Evolutionary conservation across 2,113 vertebrate genomes (phyloP), one percentile per base, ranked within the genome.

Genomic region (Xenotilapia longispinis): DNA sequence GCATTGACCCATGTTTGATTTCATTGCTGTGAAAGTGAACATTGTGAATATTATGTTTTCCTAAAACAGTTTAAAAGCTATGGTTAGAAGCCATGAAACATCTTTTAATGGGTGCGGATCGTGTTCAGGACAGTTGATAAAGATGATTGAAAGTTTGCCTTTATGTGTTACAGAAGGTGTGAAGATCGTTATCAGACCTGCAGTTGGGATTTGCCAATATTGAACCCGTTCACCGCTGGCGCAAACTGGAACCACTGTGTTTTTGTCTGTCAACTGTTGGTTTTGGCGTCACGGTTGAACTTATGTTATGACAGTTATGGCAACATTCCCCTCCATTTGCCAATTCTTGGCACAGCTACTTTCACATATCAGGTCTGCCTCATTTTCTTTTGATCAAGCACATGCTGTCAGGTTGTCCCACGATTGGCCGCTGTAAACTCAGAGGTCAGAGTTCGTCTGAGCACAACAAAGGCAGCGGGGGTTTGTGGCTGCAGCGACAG

Each of bases 351-450:
- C 83, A 51, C 40, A 9, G 21, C n/a, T 87, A 31, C 70, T 80
- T 65, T 80, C 65, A 17, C 84, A 58, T 51, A 42, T 90, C 63
- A 7, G 45, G 1, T n/a, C 53, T 45, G 54, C 31, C 14, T 70
- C 53, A n/a, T 42, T 40, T 21, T 60, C 63, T 31, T 68, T 19
- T 54, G 51, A 84, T 7, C 31, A 38, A 85, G 58, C 86, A 54
- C 87, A 89, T 86, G 51, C 91, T 91, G 90, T 92, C 86, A 87
- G 87, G 92, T 94, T 89, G 91, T 91, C 89, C 84, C 82, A 17
- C n/a, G 54, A 94, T 94, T 91, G 93, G 93, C 94, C 84, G 2
- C 60, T 14, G 89, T 91, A 91, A 91, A 84, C 88, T 82, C 51
- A 14, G 84, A 47, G 94, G 91, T 93, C 92, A 85, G 86, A 84